Conservation (phyloP, 2,113 vertebrate species). For the Zosterops lateralis region DNA sequence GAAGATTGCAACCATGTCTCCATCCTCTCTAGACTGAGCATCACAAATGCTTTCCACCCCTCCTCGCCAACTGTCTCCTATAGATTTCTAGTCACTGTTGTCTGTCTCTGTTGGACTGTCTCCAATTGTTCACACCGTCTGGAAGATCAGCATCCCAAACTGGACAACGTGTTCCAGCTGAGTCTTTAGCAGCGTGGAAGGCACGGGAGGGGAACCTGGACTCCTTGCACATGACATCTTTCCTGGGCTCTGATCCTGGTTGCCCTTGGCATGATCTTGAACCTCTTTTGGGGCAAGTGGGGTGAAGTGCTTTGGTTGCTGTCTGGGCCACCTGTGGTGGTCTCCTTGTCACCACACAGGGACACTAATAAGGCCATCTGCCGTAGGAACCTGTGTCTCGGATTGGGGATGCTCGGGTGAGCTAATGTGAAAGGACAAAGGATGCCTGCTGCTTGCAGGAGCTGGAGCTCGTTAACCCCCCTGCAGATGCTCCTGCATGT, state of each 20-base stretch:
- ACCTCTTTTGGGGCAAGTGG: neutral
- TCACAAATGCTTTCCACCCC: neutral
- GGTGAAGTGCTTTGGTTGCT: neutral
- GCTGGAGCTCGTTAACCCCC: neutral
- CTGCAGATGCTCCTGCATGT: neutral
- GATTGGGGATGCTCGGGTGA: slow-evolving; percentile 2
- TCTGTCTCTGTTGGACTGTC: slow-evolving; percentile 34
- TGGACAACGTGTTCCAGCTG: neutral
- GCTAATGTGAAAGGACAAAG: slow-evolving; percentile 20
- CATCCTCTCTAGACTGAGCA: neutral
- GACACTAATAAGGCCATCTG: slow-evolving; percentile 37
- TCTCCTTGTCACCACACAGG: neutral
- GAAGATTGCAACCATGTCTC: neutral
- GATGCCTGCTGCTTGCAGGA: neutral
- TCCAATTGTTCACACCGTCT: neutral
- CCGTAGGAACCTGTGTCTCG: neutral
- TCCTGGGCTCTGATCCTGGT: neutral
- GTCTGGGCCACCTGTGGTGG: neutral
- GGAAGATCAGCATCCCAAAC: slow-evolving; percentile 19
- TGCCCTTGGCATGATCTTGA: slow-evolving; percentile 25
- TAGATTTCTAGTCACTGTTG: slow-evolving; percentile 37
- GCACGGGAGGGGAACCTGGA: neutral
- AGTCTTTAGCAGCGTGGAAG: neutral
- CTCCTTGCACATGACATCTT: fast-evolving
- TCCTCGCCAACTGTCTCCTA: slow-evolving; percentile 12